Conservation (phyloP, 1,140 invertebrate species). For the Leptinotarsa lineolata region DNA sequence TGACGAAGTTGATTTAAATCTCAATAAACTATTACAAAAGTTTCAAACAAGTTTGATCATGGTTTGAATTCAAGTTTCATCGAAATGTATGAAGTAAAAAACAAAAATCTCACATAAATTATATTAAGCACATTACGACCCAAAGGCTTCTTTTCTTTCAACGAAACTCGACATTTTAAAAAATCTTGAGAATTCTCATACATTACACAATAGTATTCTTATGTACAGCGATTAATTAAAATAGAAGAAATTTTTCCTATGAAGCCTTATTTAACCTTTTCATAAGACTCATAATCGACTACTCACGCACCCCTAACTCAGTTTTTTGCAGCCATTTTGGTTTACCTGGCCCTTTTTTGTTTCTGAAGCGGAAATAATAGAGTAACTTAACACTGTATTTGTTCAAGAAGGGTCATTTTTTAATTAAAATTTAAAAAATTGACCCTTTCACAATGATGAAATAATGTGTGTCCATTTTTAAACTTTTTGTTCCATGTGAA, state of each 20-base stretch:
- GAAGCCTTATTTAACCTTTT: background rate
- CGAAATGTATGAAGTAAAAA: no score
- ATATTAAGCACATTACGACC: background rate
- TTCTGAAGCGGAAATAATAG: constrained; percentile 26
- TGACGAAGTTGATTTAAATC: no score
- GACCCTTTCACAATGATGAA: constrained; percentile 20
- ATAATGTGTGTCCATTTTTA: constrained; percentile 25
- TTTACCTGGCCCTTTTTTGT: constrained; percentile 34
- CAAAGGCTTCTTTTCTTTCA: background rate
- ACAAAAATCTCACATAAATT: background rate
- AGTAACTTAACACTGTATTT: constrained; percentile 40
- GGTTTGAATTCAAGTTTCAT: no score
- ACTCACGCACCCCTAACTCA: constrained; percentile 20
- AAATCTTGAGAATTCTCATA: background rate
- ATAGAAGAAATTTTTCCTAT: background rate
- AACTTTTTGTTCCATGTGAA: constrained; percentile 14
- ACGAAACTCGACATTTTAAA: background rate
- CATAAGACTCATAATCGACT: background rate
- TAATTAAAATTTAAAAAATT: constrained; percentile 30
- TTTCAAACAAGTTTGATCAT: no score
- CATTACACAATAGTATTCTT: background rate
- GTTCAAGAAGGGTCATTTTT: constrained; percentile 35
- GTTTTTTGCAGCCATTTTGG: constrained; percentile 31
- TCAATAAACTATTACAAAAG: no score
- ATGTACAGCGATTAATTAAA: background rate